Conservation (phyloP, 2,113 vertebrate species). For the Cynoglossus semilaevis region DNA sequence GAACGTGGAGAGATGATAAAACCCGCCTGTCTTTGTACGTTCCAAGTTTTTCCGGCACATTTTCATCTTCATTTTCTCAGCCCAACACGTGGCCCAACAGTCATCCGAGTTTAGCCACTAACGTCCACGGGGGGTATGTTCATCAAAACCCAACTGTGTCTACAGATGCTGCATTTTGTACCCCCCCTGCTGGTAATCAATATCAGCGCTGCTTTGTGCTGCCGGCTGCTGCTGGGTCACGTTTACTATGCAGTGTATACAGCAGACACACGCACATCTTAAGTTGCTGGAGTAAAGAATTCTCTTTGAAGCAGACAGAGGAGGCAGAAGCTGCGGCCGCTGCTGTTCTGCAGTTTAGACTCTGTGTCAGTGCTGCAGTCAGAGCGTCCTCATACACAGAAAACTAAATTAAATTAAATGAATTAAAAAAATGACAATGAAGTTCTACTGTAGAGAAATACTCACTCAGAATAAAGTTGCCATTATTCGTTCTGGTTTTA, state of each 20-base stretch:
- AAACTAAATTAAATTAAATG: no score
- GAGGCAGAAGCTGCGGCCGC: slow-evolving; percentile 13
- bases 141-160: slow-evolving; percentile 54
- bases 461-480: no score
- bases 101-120: slow-evolving; percentile 15
- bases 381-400: not conserved
- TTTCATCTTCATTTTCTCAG: no score
- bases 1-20: no score
- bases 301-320: slow-evolving; percentile 31
- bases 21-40: no score
- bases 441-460: not conserved
- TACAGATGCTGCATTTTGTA: slow-evolving; percentile 46
- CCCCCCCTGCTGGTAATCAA: slow-evolving; percentile 39
- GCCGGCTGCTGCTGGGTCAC: slow-evolving; percentile 39
- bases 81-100: no score
- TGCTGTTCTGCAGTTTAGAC: slow-evolving; percentile 9
- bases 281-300: slow-evolving; percentile 36
- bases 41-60: no score
- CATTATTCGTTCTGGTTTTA: no score
- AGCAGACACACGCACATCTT: slow-evolving; percentile 35
- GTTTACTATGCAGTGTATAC: slow-evolving; percentile 49
- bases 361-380: slow-evolving; percentile 3
- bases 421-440: not conserved
- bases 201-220: slow-evolving; percentile 30
- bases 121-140: slow-evolving; percentile 31